These are phyloP conservation scores for Hydraecia micacea DNA, from an alignment of 2,888 invertebrate genomes.

Conservation along the genomic window DNA sequence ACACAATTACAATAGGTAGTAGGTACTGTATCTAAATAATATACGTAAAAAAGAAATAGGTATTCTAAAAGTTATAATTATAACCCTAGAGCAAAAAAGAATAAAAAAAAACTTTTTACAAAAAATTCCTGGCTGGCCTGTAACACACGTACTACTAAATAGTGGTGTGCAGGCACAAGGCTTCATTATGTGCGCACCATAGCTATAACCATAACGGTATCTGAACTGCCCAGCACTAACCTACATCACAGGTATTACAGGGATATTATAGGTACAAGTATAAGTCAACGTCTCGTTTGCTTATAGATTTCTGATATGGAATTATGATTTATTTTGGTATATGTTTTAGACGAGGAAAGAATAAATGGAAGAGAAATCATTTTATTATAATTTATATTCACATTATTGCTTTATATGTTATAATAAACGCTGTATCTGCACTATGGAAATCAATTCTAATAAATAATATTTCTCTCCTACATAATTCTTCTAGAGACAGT, in stretches of 20 bases:
- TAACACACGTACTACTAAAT: conserved; percentile 25
- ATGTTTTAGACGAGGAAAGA: not conserved
- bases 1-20: not conserved
- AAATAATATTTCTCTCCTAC: not conserved
- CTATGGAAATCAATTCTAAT: not conserved
- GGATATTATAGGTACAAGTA: conserved; percentile 24
- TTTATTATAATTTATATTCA: not conserved
- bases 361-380: not conserved
- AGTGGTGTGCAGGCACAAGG: conserved; percentile 32
- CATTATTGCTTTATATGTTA: not conserved
- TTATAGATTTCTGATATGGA: conserved; percentile 30
- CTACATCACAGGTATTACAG: conserved; percentile 48
- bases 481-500: not conserved
- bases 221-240: conserved; percentile 38
- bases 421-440: not conserved
- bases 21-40: not conserved
- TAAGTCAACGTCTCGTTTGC: conserved; percentile 10
- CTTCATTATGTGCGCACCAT: conserved; percentile 45
- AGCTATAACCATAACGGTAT: conserved; percentile 58
- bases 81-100: not conserved
- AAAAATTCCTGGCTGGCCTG: not conserved
- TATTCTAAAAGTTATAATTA: too few relatives aligned
- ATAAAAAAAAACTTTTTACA: not conserved
- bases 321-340: conserved; percentile 5
- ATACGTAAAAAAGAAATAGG: not conserved